Evolutionary conservation across 1,140 invertebrate genomes (phyloP).

Genomic region (Catajapyx aquilonaris): DNA sequence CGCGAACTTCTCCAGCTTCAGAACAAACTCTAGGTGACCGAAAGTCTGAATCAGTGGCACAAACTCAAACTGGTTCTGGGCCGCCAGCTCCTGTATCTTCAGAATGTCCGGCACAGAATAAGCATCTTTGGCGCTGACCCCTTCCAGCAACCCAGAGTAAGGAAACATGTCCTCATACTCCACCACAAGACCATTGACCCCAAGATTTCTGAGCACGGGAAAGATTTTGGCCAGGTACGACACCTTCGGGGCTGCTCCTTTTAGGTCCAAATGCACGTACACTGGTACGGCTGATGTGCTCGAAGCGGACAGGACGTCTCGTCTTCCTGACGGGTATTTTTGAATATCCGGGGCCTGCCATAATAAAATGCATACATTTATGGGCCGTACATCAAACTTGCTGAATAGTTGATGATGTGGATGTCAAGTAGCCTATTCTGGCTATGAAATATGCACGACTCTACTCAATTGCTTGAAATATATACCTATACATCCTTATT

Average conservation of each 20-base stretch:
- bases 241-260: conserved; percentile 67
- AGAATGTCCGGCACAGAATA: conserved; percentile 24
- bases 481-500: too few relatives aligned
- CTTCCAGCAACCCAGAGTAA: conserved; percentile 18
- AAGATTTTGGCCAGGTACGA: conserved; percentile 49
- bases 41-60: conserved; percentile 35
- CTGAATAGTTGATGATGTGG: too few relatives aligned
- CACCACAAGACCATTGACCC: conserved; percentile 27
- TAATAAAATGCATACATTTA: too few relatives aligned
- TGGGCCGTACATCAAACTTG: too few relatives aligned
- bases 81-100: conserved; percentile 18
- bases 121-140: conserved; percentile 19
- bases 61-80: conserved; percentile 21
- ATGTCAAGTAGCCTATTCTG: too few relatives aligned
- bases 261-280: conserved; percentile 75
- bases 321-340: too few relatives aligned
- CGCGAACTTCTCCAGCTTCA: conserved; percentile 27
- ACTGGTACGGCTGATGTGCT: too few relatives aligned
- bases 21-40: conserved; percentile 32
- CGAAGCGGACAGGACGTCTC: too few relatives aligned
- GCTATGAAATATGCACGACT: too few relatives aligned
- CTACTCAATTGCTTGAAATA: too few relatives aligned
- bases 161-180: conserved; percentile 35
- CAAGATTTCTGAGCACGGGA: conserved; percentile 43
- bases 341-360: too few relatives aligned